Evolutionary conservation across 2,113 vertebrate genomes (phyloP).

Genomic region (Serranochromis macrocephalus): DNA sequence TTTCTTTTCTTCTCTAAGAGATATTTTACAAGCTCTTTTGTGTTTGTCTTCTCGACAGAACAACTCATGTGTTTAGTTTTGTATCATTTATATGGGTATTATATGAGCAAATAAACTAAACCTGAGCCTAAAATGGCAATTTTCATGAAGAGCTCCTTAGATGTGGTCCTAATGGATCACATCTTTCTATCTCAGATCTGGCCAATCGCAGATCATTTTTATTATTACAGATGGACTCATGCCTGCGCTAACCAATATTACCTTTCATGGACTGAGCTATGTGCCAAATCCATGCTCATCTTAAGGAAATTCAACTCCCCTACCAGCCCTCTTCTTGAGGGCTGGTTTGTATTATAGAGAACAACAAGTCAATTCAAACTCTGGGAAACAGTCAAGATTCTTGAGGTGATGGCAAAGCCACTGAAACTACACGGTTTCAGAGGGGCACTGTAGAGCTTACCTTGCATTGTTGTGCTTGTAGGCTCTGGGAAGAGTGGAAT

Average conservation of each 20-base stretch:
- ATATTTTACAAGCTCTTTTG: neutral
- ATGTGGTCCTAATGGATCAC: neutral
- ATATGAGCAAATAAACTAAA: neutral
- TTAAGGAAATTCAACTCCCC: constrained; percentile 28
- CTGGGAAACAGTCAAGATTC: neutral
- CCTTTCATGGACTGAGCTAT: constrained; percentile 12
- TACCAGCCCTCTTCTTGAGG: neutral
- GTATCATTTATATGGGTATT: neutral
- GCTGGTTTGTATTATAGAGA: constrained; percentile 35
- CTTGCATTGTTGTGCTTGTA: constrained; percentile 90
- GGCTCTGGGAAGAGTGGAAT: constrained; percentile 96
- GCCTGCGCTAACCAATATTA: constrained; percentile 21
- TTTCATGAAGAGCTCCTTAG: neutral
- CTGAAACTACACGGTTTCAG: neutral
- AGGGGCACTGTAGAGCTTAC: constrained; percentile 67
- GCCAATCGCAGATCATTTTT: neutral
- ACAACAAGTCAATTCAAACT: constrained; percentile 20
- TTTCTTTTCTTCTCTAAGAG: neutral
- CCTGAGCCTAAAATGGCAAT: neutral
- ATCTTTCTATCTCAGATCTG: neutral
- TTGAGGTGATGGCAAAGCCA: neutral
- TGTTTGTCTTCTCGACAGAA: neutral
- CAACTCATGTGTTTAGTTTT: neutral
- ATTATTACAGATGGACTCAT: constrained; percentile 25
- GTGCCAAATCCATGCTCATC: constrained; percentile 34